Evolutionary conservation across 2,888 invertebrate genomes (phyloP).

Genomic region (Halictus quadricinctus): DNA sequence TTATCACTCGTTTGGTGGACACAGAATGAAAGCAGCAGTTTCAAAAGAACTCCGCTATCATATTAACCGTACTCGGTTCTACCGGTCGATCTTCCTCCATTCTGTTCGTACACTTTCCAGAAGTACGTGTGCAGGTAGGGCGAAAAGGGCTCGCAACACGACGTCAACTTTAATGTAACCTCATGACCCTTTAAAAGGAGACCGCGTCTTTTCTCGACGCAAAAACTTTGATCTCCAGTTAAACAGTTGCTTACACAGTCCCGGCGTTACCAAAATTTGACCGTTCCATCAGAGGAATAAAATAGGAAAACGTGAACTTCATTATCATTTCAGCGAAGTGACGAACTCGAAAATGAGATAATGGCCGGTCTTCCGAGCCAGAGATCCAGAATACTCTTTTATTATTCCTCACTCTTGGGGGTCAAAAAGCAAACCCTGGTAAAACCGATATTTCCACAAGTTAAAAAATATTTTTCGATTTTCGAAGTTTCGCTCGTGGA

Average conservation of each 20-base stretch:
- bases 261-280: neutral
- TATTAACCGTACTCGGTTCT: conserved; percentile 25
- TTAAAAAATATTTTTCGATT: neutral
- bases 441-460: neutral
- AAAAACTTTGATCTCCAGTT: conserved; percentile 25
- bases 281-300: neutral
- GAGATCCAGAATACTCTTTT: neutral
- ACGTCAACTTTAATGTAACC: conserved; percentile 56
- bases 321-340: neutral
- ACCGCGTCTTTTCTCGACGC: conserved; percentile 11
- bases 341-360: neutral
- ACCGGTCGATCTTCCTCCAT: conserved; percentile 22
- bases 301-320: neutral
- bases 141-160: conserved; percentile 25
- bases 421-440: neutral
- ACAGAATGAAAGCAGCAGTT: conserved; percentile 17
- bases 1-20: conserved; percentile 32
- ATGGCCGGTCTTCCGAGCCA: neutral
- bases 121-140: conserved; percentile 25
- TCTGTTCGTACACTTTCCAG: conserved; percentile 14
- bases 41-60: conserved; percentile 41
- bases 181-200: conserved; percentile 52
- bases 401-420: neutral
- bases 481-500: neutral
- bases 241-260: neutral